Conservation (phyloP, 92 coral and sea anemone genomes). For the Paramuricea clavata region DNA sequence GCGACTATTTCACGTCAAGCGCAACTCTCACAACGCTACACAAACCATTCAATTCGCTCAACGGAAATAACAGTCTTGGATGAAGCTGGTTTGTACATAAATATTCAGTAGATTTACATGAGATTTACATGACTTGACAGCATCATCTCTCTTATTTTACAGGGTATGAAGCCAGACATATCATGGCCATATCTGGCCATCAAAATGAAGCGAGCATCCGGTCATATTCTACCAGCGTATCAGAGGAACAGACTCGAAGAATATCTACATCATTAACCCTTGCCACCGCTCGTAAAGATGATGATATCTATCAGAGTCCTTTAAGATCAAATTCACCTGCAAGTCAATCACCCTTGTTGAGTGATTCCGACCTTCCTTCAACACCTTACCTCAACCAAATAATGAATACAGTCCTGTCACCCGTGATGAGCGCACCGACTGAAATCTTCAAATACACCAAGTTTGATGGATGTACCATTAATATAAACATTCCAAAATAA, state of each 20-base stretch:
- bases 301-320: background rate
- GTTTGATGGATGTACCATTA: slow-evolving; percentile 12
- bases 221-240: background rate
- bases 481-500: background rate
- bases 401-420: background rate
- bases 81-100: slow-evolving; percentile 19
- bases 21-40: slow-evolving; percentile 14
- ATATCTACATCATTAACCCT: slow-evolving; percentile 5
- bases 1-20: background rate
- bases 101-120: background rate
- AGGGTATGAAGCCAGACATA: slow-evolving; percentile 3
- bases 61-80: slow-evolving; percentile 36
- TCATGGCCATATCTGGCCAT: background rate
- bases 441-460: slow-evolving; percentile 11
- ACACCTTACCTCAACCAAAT: background rate
- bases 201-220: slow-evolving; percentile 13
- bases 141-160: background rate
- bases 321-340: background rate
- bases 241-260: slow-evolving; percentile 32
- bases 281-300: background rate
- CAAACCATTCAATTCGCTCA: slow-evolving; percentile 33
- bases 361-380: background rate
- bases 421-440: slow-evolving; percentile 4
- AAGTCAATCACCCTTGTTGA: background rate
- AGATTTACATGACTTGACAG: background rate